Evolutionary conservation across 2,113 vertebrate genomes (phyloP), one percentile per base, ranked within the genome.

Genomic region (Oenanthe oenanthe): DNA sequence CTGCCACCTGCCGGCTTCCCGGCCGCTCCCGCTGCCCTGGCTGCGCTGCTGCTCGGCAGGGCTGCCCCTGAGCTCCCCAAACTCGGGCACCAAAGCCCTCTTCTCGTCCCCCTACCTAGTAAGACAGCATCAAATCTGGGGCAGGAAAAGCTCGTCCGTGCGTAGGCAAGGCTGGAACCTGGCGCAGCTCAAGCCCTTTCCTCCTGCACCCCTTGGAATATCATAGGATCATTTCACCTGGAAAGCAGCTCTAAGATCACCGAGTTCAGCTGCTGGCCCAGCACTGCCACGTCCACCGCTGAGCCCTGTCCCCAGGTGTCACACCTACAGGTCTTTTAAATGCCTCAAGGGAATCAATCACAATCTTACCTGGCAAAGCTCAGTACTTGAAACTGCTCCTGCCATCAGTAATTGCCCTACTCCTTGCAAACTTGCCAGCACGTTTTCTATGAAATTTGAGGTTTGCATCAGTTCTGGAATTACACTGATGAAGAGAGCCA

Each of bases 1-100:
- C 94, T 89, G 94, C 92, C 92, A 38, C 83, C 89, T 95, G 81
- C 73, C 54, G 80, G 84, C 13, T 25, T 51, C 61, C 81, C 54
- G 9, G 6, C 24, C 43, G 20, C 17, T 22, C 36, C 34, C 24
- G 13, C 9, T 29, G 53, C 38, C 29, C 8, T 0, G 1, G 3
- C 54, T 7, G 56, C 36, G 7, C 34, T 0, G 34, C 48, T 4
- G 57, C 2, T 2, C n/a, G 3, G 60, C 12, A 31, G 31, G 10
- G 50, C 45, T 18, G 20, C 47, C 60, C 19, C 16, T 0, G 12
- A 6, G 10, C 4, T 4, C 21, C 4, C 20, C 28, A 2, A 11
- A 3, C 19, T 45, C 43, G 43, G 43, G 43, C 43, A 45, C 72
- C 28, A 1, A 17, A 42, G 26, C 19, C 18, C 18, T 31, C 12